Conservation (phyloP, 2,113 vertebrate species). For the Marcusenius ussheri region DNA sequence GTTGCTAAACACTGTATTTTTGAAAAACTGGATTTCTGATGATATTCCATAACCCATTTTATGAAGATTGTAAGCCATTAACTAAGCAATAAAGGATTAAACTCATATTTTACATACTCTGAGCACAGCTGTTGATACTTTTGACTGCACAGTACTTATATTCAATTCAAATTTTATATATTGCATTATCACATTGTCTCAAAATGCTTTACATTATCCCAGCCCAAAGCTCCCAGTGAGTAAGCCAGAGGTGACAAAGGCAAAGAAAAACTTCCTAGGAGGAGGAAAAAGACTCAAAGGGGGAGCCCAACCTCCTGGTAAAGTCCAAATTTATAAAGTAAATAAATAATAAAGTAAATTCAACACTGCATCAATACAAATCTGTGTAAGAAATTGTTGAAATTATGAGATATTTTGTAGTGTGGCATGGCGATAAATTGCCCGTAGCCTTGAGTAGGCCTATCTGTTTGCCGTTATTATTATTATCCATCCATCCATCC, state of each 20-base stretch:
- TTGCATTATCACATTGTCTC: neutral
- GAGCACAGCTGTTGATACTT: neutral
- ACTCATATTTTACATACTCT: neutral
- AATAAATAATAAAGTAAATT: no score
- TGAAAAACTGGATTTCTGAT: neutral
- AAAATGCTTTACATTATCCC: neutral
- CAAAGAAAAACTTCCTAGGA: neutral
- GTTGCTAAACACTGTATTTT: neutral
- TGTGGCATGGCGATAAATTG: no score
- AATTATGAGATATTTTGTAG: no score
- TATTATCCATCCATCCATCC: no score
- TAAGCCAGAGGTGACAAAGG: neutral
- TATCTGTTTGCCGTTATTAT: no score
- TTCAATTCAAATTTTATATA: neutral
- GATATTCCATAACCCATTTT: neutral
- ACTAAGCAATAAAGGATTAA: neutral
- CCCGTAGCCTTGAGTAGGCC: no score
- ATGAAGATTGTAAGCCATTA: neutral
- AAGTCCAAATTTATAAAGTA: neutral
- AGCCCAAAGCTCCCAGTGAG: neutral
- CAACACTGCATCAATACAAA: no score
- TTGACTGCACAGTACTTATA: neutral
- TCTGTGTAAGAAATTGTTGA: no score
- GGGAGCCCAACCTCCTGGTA: neutral
- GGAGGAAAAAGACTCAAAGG: neutral